Evolutionary conservation across 2,797 vertebrate genomes (phyloP).

Genomic region (Ispidina picta): DNA sequence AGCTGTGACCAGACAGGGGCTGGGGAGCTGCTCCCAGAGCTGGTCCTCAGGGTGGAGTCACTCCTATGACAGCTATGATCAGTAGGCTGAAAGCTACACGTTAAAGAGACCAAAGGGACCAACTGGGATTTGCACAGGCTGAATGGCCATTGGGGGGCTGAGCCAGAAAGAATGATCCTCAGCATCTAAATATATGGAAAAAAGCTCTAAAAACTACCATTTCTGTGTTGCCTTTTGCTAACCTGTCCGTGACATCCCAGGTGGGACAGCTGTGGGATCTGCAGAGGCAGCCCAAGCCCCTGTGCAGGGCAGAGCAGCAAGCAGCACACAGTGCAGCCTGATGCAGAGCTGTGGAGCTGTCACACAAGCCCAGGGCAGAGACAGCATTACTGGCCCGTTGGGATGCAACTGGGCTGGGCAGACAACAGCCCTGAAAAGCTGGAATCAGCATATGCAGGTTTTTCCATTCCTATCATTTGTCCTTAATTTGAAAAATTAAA

Average conservation of each 20-base stretch:
- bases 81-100: background rate
- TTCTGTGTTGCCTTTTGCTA: too few species aligned
- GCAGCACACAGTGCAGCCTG: background rate
- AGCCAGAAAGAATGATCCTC: background rate
- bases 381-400: constrained; percentile 19
- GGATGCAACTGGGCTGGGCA: constrained; percentile 43
- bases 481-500: constrained; percentile 56
- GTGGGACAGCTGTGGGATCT: background rate
- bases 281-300: background rate
- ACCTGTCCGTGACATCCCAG: background rate
- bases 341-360: background rate
- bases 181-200: background rate
- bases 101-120: background rate
- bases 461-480: constrained; percentile 59
- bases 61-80: background rate
- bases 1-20: constrained; percentile 42
- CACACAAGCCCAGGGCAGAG: constrained; percentile 23
- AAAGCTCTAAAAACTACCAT: too few species aligned
- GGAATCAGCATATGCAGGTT: constrained; percentile 33
- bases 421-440: constrained; percentile 46
- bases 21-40: background rate
- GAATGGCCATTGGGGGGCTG: background rate
- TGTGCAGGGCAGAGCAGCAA: background rate
- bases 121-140: background rate
- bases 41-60: constrained; percentile 40